phyloP scores from a whole-genome alignment of 2,888 invertebrate species.

The Aphrophora alni region DNA sequence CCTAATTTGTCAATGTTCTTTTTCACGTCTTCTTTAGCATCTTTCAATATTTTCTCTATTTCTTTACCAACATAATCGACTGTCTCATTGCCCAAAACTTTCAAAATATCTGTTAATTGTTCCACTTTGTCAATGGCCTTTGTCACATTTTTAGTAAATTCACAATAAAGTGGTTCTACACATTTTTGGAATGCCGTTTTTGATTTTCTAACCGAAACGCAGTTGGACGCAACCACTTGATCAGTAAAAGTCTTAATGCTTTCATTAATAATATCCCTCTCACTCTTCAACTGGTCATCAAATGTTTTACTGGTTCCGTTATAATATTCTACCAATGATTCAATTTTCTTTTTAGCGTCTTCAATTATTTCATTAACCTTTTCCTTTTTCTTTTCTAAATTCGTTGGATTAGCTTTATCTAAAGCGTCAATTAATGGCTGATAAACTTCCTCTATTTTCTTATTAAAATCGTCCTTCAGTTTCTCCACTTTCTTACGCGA shows the following conservation, averaged over 20 bases:
- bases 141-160: background rate
- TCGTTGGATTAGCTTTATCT: background rate
- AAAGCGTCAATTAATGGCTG: background rate
- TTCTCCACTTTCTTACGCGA: background rate
- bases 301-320: background rate
- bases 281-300: background rate
- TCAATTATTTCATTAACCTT: background rate
- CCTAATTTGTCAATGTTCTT: background rate
- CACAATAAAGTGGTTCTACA: background rate
- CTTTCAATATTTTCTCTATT: background rate
- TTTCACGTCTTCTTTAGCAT: background rate
- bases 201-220: background rate
- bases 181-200: background rate
- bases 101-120: background rate
- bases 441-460: background rate
- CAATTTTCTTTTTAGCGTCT: background rate
- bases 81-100: background rate
- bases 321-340: background rate
- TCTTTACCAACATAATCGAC: background rate
- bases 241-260: background rate
- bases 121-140: background rate
- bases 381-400: background rate
- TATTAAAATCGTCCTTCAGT: background rate
- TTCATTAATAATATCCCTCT: background rate
- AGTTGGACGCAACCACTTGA: background rate